These are phyloP conservation scores for Drosophila borealis DNA, from an alignment of 2,888 invertebrate species.

Conservation along the genomic window DNA sequence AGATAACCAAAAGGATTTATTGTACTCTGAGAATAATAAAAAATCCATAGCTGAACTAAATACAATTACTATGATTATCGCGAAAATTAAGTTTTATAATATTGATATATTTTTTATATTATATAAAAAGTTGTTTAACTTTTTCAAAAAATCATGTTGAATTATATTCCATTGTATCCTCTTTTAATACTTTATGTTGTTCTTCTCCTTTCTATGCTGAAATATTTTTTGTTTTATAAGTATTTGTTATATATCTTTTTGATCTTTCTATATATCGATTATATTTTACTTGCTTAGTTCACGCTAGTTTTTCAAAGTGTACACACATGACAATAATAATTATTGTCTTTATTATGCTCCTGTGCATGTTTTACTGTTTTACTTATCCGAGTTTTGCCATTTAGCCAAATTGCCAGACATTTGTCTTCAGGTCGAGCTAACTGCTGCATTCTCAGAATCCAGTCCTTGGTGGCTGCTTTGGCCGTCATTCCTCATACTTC, in stretches of 20 bases:
- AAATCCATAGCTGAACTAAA: too few relatives aligned
- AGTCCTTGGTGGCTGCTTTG: constrained; percentile 25
- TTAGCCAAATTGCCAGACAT: constrained; percentile 80
- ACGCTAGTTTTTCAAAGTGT: constrained; percentile 9
- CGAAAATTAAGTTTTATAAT: too few relatives aligned
- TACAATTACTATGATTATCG: too few relatives aligned
- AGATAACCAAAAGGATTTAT: too few relatives aligned
- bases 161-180: too few relatives aligned
- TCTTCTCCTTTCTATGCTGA: too few relatives aligned
- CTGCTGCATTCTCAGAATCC: constrained; percentile 12
- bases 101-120: too few relatives aligned
- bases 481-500: constrained; percentile 33
- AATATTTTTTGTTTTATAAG: background rate
- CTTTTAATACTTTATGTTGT: too few relatives aligned
- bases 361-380: constrained; percentile 69
- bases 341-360: constrained; percentile 79
- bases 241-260: background rate
- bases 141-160: too few relatives aligned
- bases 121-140: too few relatives aligned
- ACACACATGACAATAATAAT: constrained; percentile 77
- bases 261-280: background rate
- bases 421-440: constrained; percentile 61
- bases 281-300: background rate
- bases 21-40: too few relatives aligned
- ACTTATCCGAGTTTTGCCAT: constrained; percentile 72